Evolutionary conservation across 1,140 invertebrate species (phyloP).

Genomic region (Pinna nobilis): DNA sequence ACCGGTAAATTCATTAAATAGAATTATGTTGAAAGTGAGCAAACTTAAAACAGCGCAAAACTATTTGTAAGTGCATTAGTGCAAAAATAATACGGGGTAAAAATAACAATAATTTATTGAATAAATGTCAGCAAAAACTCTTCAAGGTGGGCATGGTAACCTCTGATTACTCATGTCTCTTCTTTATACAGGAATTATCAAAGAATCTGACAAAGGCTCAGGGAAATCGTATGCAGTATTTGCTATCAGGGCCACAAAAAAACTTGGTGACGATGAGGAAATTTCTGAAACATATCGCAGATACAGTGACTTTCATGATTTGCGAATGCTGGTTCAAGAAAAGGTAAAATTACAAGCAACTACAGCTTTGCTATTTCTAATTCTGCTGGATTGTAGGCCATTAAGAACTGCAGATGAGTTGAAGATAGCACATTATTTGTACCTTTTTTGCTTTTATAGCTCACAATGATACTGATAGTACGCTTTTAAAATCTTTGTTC

Average conservation of each 20-base stretch:
- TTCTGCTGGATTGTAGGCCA: not conserved
- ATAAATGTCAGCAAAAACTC: no score
- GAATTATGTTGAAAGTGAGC: no score
- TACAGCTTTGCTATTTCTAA: not conserved
- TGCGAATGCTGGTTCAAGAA: conserved; percentile 77
- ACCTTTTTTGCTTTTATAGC: no score
- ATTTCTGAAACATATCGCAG: conserved; percentile 80
- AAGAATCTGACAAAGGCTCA: conserved; percentile 58
- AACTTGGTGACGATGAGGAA: conserved; percentile 79
- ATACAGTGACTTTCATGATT: conserved; percentile 94
- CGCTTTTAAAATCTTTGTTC: no score
- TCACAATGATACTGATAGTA: no score
- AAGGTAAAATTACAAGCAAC: conserved; percentile 80
- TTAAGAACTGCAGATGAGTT: no score
- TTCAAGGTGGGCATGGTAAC: not conserved
- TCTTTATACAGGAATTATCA: conserved; percentile 60
- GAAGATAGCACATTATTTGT: no score
- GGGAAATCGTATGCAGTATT: conserved; percentile 91
- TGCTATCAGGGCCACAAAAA: conserved; percentile 85
- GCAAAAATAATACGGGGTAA: no score
- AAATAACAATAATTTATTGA: no score
- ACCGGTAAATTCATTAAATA: no score
- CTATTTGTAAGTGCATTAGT: no score
- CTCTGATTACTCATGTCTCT: not conserved
- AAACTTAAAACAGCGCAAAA: no score